A percentile compares a stretch with the other conserved stretches of the same genome.
These are phyloP conservation scores for Drosophila limbata DNA, from an alignment of 2,888 invertebrate species.

Conservation along the genomic window DNA sequence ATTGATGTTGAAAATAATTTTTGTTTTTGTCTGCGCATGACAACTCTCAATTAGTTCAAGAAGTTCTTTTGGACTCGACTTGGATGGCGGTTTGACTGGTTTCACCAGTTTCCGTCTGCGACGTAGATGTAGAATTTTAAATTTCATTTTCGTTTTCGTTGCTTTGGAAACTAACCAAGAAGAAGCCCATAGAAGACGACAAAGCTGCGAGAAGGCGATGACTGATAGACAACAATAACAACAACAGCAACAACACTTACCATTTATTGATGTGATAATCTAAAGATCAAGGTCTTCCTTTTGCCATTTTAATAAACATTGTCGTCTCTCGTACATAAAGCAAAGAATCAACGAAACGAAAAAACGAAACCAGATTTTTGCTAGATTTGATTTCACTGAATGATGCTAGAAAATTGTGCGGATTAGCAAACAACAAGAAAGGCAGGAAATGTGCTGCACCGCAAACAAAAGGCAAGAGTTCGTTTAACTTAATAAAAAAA, in stretches of 20 bases:
- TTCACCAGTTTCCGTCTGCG: conserved; percentile 67
- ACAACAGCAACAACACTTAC: conserved; percentile 47
- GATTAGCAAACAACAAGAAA: conserved; percentile 17
- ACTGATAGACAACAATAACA: conserved; percentile 36
- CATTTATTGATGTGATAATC: conserved; percentile 80
- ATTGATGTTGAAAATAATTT: conserved; percentile 26
- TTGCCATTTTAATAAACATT: conserved; percentile 69
- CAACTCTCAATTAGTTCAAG: conserved; percentile 56
- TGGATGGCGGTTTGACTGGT: conserved; percentile 67
- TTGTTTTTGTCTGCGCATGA: conserved; percentile 28
- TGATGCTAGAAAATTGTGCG: conserved; percentile 27
- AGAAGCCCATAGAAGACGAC: conserved; percentile 37
- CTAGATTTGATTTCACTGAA: conserved; percentile 37
- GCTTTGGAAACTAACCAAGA: conserved; percentile 50
- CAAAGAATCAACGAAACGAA: conserved; percentile 17
- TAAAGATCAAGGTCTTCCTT: conserved; percentile 79
- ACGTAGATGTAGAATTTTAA: conserved; percentile 25
- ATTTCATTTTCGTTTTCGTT: conserved; percentile 52
- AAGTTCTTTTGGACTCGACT: conserved; percentile 59
- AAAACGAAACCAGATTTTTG: conserved; percentile 70
- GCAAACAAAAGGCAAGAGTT: conserved; percentile 20
- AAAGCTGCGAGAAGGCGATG: conserved; percentile 37
- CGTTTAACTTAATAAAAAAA: conserved; percentile 16
- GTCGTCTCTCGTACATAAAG: conserved; percentile 17
- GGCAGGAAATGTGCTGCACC: conserved; percentile 56